Evolutionary conservation across 2,113 vertebrate genomes (phyloP), one percentile per base, ranked within the genome.

Genomic region (Hiodon tergisus): DNA sequence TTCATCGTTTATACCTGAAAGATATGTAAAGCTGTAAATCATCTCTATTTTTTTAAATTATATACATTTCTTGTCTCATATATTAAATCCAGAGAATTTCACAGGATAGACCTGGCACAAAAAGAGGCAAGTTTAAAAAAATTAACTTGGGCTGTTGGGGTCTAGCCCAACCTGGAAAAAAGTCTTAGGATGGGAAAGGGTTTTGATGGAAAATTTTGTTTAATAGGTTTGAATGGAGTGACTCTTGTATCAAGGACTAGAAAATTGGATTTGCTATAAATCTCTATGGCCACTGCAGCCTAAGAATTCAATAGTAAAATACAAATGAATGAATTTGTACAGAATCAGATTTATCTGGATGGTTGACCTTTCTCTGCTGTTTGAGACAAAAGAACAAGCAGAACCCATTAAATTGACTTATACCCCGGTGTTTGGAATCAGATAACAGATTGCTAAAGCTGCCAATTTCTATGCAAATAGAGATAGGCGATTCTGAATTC

Each of bases 91-190:
- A 80, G 84, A 83, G 79, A 79, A 81, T 83, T 87, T 84, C 80
- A 84, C 73, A 69, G 71, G 68, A 75, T 82, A 83, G 47, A 83
- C 84, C 81, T 75, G 13, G 74, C 78, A 78, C 82, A 81, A 87
- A 86, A 86, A 82, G 77, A 84, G 82, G 74, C 81, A 85, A 83
- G 84, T 83, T 88, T 85, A 78, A 76, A 78, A 86, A 60, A 79
- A 81, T 83, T 81, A 82, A 81, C 76, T 75, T 84, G 78, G 78
- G 67, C 17, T 55, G 78, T 72, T 67, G 71, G 79, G 84, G 83
- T 78, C 83, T 78, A 80, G 70, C 76, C 81, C 79, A 79, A 77
- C 78, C 68, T 77, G 77, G 81, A 52, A 83, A 76, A 78, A 50
- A 81, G 83, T 77, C 81, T 81, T 78, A 77, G 84, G 81, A 86